Evolutionary conservation across 2,797 vertebrate genomes (phyloP).

Genomic region (Prionace glauca): DNA sequence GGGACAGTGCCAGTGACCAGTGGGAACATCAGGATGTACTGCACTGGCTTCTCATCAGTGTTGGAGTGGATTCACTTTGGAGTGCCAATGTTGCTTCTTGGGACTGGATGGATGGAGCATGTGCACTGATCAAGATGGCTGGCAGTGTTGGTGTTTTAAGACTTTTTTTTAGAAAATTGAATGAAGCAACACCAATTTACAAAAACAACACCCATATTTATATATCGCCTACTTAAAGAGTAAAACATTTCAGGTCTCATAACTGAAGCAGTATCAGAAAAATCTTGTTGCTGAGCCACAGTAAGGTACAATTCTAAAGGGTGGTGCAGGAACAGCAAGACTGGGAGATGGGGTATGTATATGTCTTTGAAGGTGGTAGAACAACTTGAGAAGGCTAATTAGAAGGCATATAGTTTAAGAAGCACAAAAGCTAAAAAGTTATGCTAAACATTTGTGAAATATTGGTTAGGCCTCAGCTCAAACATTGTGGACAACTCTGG

Average conservation of each 20-base stretch:
- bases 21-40: neutral
- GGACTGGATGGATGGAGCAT: neutral
- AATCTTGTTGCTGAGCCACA: neutral
- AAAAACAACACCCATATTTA: neutral
- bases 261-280: neutral
- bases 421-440: neutral
- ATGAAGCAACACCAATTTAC: neutral
- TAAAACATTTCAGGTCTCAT: neutral
- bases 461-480: neutral
- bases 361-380: neutral
- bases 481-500: neutral
- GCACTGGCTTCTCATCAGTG: neutral
- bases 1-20: neutral
- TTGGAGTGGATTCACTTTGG: neutral
- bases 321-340: neutral
- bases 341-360: neutral
- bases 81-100: neutral
- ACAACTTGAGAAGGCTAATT: neutral
- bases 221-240: neutral
- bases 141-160: neutral
- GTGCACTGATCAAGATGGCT: neutral
- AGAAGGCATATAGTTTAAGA: neutral
- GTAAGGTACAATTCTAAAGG: neutral
- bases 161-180: neutral
- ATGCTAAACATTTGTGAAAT: neutral